These are phyloP conservation scores for Epinephelus fuscoguttatus DNA, from an alignment of 2,113 vertebrate genomes.

Conservation along the genomic window DNA sequence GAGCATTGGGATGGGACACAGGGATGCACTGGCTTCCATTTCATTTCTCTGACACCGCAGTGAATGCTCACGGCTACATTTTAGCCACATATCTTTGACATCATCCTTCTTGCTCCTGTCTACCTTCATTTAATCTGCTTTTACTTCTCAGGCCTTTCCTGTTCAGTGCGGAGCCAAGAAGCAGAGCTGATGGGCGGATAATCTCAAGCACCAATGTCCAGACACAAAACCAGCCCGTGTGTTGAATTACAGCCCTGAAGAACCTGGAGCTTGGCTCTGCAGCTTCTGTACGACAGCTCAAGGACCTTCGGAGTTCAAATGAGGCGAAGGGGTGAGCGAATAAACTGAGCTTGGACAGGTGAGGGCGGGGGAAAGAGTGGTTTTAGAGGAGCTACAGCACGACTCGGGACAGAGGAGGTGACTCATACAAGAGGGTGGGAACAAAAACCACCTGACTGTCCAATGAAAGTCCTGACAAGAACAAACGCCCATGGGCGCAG, in stretches of 20 bases:
- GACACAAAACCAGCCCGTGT: not conserved
- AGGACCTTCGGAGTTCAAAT: constrained; percentile 64
- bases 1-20: not conserved
- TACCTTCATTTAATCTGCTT: constrained; percentile 1
- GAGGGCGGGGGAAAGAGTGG: constrained; percentile 17
- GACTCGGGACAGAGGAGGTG: constrained; percentile 15
- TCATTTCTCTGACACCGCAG: not conserved
- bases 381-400: constrained; percentile 12
- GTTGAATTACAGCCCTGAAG: constrained; percentile 37
- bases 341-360: constrained; percentile 14
- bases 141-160: constrained; percentile 13
- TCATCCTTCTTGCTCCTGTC: constrained; percentile 19
- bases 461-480: constrained; percentile 32
- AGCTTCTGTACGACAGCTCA: constrained; percentile 57
- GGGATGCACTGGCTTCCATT: not conserved
- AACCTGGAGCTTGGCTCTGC: constrained; percentile 20
- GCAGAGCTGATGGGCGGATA: constrained; percentile 21
- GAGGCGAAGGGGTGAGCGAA: not conserved
- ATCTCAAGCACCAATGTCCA: not conserved
- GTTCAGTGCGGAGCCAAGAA: not conserved
- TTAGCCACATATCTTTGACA: constrained; percentile 8
- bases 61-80: not conserved
- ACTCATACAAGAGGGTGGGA: constrained; percentile 44
- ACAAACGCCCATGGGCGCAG: not conserved
- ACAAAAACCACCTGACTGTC: constrained; percentile 19